A percentile compares a stretch with the other conserved stretches of the same genome.
These are phyloP conservation scores for Eurois occulta DNA, from an alignment of 2,888 invertebrate genomes.

Conservation along the genomic window DNA sequence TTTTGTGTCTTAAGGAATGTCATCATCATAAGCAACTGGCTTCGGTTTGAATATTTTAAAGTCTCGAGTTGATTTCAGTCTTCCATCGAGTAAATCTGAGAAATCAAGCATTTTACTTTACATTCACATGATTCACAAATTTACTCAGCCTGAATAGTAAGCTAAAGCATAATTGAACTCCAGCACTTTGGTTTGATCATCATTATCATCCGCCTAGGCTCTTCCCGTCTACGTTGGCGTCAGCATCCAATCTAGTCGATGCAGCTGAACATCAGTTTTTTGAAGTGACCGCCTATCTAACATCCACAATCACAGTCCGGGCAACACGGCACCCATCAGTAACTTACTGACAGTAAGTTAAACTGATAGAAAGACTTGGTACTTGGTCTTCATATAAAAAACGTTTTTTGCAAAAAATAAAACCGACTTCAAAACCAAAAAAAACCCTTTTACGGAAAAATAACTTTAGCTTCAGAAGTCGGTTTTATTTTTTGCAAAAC, in stretches of 20 bases:
- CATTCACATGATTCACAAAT: not conserved
- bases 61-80: not conserved
- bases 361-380: not conserved
- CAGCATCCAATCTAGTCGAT: not conserved
- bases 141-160: not conserved
- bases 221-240: too few species aligned
- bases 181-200: not conserved
- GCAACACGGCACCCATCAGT: not conserved
- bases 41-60: conserved; percentile 4
- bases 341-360: not conserved
- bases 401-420: too few species aligned
- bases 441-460: too few species aligned
- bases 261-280: not conserved
- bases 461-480: too few species aligned
- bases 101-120: conserved; percentile 1
- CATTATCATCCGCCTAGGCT: not conserved
- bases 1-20: conserved; percentile 10
- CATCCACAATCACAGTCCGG: not conserved
- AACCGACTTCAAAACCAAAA: too few species aligned
- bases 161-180: not conserved
- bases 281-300: not conserved
- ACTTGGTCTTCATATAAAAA: not conserved
- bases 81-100: not conserved
- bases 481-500: too few species aligned
- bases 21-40: not conserved